These are phyloP conservation scores for Hafferia zeledoni DNA, from an alignment of 2,797 vertebrate genomes.

Conservation along the genomic window DNA sequence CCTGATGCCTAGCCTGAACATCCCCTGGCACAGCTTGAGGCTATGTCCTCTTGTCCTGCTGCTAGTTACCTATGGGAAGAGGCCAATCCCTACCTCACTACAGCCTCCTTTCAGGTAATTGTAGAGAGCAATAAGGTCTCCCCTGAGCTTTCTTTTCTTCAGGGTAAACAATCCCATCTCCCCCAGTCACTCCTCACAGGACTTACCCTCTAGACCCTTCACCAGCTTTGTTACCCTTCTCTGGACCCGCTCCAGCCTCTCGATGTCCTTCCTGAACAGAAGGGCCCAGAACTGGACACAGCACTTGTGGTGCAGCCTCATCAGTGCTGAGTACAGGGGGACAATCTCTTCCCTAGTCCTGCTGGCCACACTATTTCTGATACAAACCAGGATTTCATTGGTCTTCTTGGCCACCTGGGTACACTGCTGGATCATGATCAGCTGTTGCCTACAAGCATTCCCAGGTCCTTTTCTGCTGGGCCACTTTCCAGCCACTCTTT, in stretches of 20 bases:
- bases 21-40: not conserved
- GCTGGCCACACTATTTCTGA: not conserved
- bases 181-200: not conserved
- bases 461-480: rapidly evolving
- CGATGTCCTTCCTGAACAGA: not conserved
- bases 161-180: not conserved
- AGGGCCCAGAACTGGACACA: not conserved
- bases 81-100: rapidly evolving
- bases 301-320: rapidly evolving
- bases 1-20: not conserved
- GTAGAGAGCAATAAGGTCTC: not conserved
- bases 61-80: not conserved
- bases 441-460: rapidly evolving
- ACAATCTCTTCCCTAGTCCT: rapidly evolving
- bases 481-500: not conserved
- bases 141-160: not conserved
- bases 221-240: not conserved
- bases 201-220: not conserved
- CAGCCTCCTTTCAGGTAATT: not conserved
- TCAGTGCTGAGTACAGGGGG: rapidly evolving
- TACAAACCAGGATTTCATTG: rapidly evolving
- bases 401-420: not conserved
- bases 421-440: not conserved
- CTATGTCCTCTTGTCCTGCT: not conserved
- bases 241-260: not conserved